A percentile compares a stretch with the other conserved stretches of the same genome.
phyloP scores from a whole-genome alignment of 2,113 vertebrate species.

The Coturnix japonica region DNA sequence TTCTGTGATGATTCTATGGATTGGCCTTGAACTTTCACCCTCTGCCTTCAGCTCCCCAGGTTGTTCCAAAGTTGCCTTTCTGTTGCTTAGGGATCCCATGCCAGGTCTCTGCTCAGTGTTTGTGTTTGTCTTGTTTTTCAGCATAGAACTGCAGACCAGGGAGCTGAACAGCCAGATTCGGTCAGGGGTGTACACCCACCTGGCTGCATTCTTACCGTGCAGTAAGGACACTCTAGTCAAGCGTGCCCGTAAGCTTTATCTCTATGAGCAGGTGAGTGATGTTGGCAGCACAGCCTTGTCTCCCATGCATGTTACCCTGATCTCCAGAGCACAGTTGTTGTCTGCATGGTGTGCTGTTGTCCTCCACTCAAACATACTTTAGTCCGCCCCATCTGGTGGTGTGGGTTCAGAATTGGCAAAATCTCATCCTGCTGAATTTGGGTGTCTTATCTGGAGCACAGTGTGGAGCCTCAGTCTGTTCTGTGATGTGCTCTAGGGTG shows the following conservation, averaged over 20 bases:
- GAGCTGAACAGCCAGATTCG: slow-evolving; percentile 84
- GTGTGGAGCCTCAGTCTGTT: accelerated
- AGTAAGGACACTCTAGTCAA: slow-evolving; percentile 90
- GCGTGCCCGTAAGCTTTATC: slow-evolving; percentile 85
- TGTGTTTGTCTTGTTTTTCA: slow-evolving; percentile 69
- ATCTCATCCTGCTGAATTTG: accelerated
- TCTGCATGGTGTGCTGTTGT: background rate
- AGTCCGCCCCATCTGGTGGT: accelerated
- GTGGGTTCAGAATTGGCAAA: background rate
- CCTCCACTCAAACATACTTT: accelerated
- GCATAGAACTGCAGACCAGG: slow-evolving; percentile 88
- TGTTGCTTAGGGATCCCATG: background rate
- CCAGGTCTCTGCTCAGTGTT: background rate
- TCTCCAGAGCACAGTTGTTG: background rate
- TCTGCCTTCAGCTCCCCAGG: background rate
- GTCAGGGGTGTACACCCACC: slow-evolving; percentile 89
- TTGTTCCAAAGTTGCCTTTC: accelerated
- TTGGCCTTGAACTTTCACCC: background rate
- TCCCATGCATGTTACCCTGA: accelerated
- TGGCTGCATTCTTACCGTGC: slow-evolving; percentile 92
- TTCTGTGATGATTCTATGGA: background rate
- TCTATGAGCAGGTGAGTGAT: slow-evolving; percentile 84
- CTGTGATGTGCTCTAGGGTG: slow-evolving; percentile 66
- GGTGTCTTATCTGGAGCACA: background rate
- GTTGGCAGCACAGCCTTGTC: background rate